Evolutionary conservation across 1,140 invertebrate genomes (phyloP).

Genomic region (Drosophila nigrodunni): DNA sequence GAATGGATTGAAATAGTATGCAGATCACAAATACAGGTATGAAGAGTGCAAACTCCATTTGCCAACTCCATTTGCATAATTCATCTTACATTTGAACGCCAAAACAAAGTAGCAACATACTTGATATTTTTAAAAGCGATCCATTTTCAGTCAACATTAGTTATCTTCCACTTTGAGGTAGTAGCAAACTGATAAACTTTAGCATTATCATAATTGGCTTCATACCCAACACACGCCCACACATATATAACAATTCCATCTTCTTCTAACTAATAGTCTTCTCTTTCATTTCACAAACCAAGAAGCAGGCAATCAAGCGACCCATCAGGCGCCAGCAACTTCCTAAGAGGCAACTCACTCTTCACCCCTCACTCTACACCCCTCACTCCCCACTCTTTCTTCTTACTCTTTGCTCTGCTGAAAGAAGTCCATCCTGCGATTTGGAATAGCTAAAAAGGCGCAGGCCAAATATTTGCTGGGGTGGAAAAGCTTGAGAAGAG

Average conservation of each 20-base stretch:
- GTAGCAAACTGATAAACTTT: slow-evolving; percentile 37
- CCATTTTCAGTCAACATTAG: slow-evolving; percentile 4
- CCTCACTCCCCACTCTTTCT: background rate
- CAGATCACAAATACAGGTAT: background rate
- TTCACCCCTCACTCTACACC: background rate
- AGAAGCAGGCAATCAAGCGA: slow-evolving; percentile 51
- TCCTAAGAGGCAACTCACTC: slow-evolving; percentile 30
- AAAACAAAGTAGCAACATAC: background rate
- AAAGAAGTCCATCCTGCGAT: slow-evolving; percentile 39
- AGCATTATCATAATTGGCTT: slow-evolving; percentile 55
- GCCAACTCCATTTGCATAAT: background rate
- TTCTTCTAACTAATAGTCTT: slow-evolving; percentile 39
- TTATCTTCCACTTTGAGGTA: slow-evolving; percentile 23
- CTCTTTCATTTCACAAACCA: slow-evolving; percentile 27
- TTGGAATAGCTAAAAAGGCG: slow-evolving; percentile 51
- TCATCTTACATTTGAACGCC: slow-evolving; percentile 3
- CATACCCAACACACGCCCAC: slow-evolving; percentile 17
- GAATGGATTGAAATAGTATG: background rate
- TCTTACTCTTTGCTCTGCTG: too few species aligned
- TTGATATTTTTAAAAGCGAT: background rate
- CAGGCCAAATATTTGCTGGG: slow-evolving; percentile 49
- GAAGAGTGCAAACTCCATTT: background rate
- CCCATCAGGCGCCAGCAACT: slow-evolving; percentile 49
- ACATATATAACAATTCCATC: slow-evolving; percentile 20
- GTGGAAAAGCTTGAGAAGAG: slow-evolving; percentile 15